These are phyloP conservation scores for Plumapathes pennacea DNA, from an alignment of 92 coral and sea anemone species.

Conservation along the genomic window DNA sequence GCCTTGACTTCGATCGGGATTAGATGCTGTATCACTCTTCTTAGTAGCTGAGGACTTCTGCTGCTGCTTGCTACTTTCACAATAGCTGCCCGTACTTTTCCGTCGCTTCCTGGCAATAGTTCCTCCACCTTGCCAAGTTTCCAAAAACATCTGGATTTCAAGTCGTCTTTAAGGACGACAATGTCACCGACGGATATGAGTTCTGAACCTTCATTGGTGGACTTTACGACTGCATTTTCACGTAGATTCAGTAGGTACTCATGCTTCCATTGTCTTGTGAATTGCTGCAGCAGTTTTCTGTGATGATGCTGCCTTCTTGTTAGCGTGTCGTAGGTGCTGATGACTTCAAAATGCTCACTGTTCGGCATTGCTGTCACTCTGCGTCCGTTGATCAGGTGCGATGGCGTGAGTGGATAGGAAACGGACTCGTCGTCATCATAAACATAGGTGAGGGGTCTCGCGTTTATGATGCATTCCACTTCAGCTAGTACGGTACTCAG, in stretches of 20 bases:
- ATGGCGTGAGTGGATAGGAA: slow-evolving; percentile 23
- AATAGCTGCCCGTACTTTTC: slow-evolving; percentile 28
- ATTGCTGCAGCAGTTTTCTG: slow-evolving; percentile 29
- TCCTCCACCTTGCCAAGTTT: slow-evolving; percentile 47
- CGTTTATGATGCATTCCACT: slow-evolving; percentile 33
- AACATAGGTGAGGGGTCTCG: slow-evolving; percentile 48
- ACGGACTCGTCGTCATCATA: slow-evolving; percentile 36
- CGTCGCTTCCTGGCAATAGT: slow-evolving; percentile 19
- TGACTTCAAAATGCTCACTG: slow-evolving; percentile 30
- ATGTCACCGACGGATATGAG: slow-evolving; percentile 28
- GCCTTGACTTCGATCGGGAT: slow-evolving; percentile 35
- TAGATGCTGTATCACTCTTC: slow-evolving; percentile 30
- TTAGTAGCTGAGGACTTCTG: slow-evolving; percentile 1
- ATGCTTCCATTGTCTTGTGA: slow-evolving; percentile 44
- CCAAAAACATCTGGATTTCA: slow-evolving; percentile 30
- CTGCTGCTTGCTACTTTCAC: slow-evolving; percentile 10
- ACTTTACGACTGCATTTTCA: slow-evolving; percentile 11
- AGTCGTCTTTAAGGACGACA: slow-evolving; percentile 30
- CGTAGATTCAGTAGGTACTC: slow-evolving; percentile 25
- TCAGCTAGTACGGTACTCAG: slow-evolving; percentile 40
- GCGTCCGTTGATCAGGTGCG: slow-evolving; percentile 43
- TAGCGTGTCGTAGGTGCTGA: slow-evolving; percentile 40
- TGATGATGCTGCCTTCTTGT: slow-evolving; percentile 43
- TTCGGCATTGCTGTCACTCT: slow-evolving; percentile 15
- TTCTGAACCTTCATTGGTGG: slow-evolving; percentile 6